Conservation (phyloP, 2,797 vertebrate species). For the Spinus olivaceus region DNA sequence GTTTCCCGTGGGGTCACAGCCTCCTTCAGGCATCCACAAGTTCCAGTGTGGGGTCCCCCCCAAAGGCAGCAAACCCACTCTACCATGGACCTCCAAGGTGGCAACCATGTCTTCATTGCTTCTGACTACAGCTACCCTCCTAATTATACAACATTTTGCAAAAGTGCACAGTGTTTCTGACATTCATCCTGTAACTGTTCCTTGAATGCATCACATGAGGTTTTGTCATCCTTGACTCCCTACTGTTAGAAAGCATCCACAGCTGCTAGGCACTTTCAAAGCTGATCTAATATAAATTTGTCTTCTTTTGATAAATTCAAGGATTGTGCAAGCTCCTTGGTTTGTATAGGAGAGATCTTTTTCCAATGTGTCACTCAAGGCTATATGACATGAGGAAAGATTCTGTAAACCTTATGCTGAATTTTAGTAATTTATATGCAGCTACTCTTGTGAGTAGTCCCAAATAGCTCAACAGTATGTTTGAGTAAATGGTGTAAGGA, state of each 20-base stretch:
- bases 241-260: neutral
- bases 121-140: neutral
- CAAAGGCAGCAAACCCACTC: neutral
- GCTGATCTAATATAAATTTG: neutral
- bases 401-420: neutral
- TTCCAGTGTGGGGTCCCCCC: neutral
- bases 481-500: neutral
- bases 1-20: neutral
- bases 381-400: neutral
- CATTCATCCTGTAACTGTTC: neutral
- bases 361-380: neutral
- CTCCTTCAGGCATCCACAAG: neutral
- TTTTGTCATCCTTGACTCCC: neutral
- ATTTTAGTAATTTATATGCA: neutral
- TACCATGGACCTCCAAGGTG: neutral
- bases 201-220: fast-evolving
- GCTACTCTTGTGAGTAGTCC: neutral
- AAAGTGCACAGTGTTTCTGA: neutral
- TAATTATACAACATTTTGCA: neutral
- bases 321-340: neutral
- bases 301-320: neutral
- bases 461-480: neutral
- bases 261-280: neutral
- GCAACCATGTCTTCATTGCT: neutral
- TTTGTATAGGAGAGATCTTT: neutral